A percentile compares a stretch with the other conserved stretches of the same genome.
phyloP scores from a whole-genome alignment of 2,888 invertebrate species.

The Asteroscopus sphinx region DNA sequence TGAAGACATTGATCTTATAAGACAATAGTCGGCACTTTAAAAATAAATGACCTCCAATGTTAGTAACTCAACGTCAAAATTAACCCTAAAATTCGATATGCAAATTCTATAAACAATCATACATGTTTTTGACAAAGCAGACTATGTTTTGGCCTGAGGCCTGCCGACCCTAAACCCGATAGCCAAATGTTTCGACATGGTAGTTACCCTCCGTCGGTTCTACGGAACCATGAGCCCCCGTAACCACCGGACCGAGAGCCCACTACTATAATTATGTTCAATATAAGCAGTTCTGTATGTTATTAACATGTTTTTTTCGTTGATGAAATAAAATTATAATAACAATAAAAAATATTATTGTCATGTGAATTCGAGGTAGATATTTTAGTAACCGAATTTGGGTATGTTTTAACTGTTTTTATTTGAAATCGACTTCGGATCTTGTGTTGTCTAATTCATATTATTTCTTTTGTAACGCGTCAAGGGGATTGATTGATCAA shows the following conservation, averaged over 20 bases:
- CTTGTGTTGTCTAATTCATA: conserved; percentile 1
- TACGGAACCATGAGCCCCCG: conserved; percentile 54
- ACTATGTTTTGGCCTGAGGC: conserved; percentile 21
- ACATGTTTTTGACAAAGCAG: conserved; percentile 12
- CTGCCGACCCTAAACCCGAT: conserved; percentile 47
- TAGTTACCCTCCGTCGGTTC: conserved; percentile 49
- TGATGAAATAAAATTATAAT: conserved; percentile 71
- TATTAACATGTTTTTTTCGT: conserved; percentile 72
- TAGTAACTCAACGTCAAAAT: not conserved
- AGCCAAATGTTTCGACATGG: conserved; percentile 47
- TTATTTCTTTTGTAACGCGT: no score
- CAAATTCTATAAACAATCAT: conserved; percentile 37
- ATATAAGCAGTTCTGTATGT: conserved; percentile 71
- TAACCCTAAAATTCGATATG: conserved; percentile 36
- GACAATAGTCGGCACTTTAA: no score
- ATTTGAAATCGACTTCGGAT: not conserved
- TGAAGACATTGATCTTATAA: no score
- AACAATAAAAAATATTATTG: conserved; percentile 69
- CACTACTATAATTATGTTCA: conserved; percentile 75
- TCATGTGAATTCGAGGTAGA: conserved; percentile 56
- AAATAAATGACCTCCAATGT: not conserved
- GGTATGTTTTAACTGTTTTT: conserved; percentile 7
- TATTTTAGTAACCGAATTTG: conserved; percentile 49
- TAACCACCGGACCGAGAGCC: conserved; percentile 68
- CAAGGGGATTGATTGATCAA: no score